These are phyloP conservation scores for Stictonetta naevosa DNA, from an alignment of 2,113 vertebrate genomes.

Conservation along the genomic window DNA sequence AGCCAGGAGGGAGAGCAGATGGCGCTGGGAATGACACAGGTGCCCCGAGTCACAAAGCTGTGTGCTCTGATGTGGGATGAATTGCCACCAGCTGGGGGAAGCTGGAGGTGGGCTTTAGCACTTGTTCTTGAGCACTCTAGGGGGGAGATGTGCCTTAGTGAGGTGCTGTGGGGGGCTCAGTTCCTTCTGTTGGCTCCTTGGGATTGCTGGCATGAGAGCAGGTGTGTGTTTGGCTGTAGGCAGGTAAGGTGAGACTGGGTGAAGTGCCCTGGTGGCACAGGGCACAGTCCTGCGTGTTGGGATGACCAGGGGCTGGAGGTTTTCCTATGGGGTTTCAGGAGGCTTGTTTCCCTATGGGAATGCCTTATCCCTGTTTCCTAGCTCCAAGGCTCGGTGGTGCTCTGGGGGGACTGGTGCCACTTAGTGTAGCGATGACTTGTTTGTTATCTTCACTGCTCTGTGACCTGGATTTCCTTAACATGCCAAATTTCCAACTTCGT, in stretches of 20 bases:
- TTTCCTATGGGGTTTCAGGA: accelerated
- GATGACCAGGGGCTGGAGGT: neutral
- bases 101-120: neutral
- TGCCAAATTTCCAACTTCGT: neutral
- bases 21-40: neutral
- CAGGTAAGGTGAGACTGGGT: neutral
- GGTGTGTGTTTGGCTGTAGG: neutral
- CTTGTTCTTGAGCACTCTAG: accelerated
- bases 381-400: accelerated
- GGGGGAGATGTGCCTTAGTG: neutral
- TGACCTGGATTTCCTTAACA: accelerated
- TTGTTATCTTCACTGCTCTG: neutral
- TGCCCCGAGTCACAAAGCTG: neutral
- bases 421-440: neutral
- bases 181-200: neutral
- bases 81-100: neutral
- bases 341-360: neutral
- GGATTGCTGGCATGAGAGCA: neutral
- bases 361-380: neutral
- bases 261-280: accelerated
- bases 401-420: neutral
- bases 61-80: neutral
- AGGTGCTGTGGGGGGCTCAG: accelerated
- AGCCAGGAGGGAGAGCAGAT: neutral
- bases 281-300: accelerated